Evolutionary conservation across 1,140 invertebrate species (phyloP).

Genomic region (Chelonus insularis): DNA sequence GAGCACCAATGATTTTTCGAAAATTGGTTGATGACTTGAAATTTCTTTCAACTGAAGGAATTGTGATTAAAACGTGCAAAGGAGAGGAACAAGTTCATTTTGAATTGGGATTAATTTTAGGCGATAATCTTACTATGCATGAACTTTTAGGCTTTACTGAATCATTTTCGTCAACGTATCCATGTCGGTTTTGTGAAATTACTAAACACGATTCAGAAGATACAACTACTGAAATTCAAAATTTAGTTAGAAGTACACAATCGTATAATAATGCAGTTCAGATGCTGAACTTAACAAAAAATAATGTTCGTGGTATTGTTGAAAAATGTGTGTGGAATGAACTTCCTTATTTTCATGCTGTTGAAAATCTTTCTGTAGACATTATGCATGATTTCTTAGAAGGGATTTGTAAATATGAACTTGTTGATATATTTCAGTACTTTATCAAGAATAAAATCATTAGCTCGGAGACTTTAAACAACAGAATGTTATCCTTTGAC

Average conservation of each 20-base stretch:
- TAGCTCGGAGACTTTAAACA: neutral
- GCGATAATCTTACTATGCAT: conserved; percentile 16
- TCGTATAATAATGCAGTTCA: neutral
- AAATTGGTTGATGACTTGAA: conserved; percentile 18
- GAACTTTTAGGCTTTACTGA: neutral
- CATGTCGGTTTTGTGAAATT: conserved; percentile 1
- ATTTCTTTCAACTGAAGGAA: conserved; percentile 1
- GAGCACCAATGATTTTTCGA: conserved; percentile 10
- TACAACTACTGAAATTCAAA: neutral
- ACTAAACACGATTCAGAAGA: neutral
- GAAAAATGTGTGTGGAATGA: conserved; percentile 7
- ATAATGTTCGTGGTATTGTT: neutral
- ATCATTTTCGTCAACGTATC: neutral
- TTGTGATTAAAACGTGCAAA: neutral
- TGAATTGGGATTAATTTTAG: conserved; percentile 5
- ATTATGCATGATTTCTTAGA: conserved; percentile 20
- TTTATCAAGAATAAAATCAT: neutral
- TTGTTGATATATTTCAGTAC: neutral
- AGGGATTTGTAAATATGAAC: neutral
- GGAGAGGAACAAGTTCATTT: conserved; percentile 12
- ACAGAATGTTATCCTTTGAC: neutral
- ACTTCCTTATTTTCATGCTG: conserved; percentile 9
- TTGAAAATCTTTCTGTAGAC: conserved; percentile 15
- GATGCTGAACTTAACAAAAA: neutral
- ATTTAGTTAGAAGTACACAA: neutral